Evolutionary conservation across 2,797 vertebrate genomes (phyloP).

Genomic region (Orestias chungarensis): DNA sequence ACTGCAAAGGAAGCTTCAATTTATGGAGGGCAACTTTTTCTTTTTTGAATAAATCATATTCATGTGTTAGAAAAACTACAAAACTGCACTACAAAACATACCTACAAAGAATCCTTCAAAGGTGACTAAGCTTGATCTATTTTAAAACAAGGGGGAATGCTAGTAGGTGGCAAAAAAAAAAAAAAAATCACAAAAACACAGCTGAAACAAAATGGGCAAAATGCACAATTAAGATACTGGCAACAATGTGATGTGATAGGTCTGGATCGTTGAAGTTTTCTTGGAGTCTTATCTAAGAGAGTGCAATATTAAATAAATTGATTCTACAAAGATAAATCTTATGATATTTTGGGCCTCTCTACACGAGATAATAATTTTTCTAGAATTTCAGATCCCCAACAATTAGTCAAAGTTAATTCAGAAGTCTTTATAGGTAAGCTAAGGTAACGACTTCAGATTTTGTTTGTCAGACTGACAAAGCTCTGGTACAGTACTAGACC

Average conservation of each 20-base stretch:
- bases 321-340: not conserved
- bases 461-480: not conserved
- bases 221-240: constrained; percentile 1
- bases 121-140: not conserved
- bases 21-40: too few relatives aligned
- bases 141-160: too few relatives aligned
- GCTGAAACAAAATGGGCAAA: constrained; percentile 1
- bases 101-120: not conserved
- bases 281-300: constrained; percentile 38
- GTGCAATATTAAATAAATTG: not conserved
- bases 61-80: too few relatives aligned
- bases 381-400: not conserved
- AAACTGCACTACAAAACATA: not conserved
- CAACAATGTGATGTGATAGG: constrained; percentile 8
- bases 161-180: not conserved
- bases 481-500: not conserved
- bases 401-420: not conserved
- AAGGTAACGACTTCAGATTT: not conserved
- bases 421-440: not conserved
- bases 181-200: not conserved
- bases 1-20: too few relatives aligned
- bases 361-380: not conserved
- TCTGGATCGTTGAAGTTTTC: constrained; percentile 24
- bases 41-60: too few relatives aligned
- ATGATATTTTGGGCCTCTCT: not conserved